Percentiles rank a stretch among this genome's conserved stretches.
Conservation (phyloP, 2,113 vertebrate species). For the Centropus unirufus region DNA sequence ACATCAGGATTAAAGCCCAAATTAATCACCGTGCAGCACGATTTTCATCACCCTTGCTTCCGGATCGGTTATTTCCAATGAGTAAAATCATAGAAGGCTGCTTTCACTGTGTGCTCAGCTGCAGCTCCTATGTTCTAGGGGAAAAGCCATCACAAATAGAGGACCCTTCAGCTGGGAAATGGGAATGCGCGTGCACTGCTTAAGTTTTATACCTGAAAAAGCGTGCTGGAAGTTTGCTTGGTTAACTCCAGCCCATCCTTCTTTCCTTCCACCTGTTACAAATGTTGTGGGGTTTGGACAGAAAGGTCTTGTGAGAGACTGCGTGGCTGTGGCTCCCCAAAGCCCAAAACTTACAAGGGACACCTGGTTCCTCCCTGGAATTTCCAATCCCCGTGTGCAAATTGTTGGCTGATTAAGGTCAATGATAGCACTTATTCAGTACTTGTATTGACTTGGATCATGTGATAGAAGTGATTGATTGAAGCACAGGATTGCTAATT, state of each 20-base stretch:
- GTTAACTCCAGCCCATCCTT: not conserved
- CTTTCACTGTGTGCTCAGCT: not conserved
- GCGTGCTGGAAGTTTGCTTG: not conserved
- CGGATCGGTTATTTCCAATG: not conserved
- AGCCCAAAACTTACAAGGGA: not conserved
- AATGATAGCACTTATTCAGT: constrained; percentile 70
- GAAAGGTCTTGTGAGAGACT: not conserved
- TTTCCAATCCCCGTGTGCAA: constrained; percentile 62
- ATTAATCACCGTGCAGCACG: constrained; percentile 31
- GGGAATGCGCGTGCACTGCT: not conserved
- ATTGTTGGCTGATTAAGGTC: constrained; percentile 74
- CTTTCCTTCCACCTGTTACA: not conserved
- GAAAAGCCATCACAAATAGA: not conserved
- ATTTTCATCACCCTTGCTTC: constrained; percentile 38
- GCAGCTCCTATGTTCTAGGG: not conserved
- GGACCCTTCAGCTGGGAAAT: not conserved
- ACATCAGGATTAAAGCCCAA: constrained; percentile 42
- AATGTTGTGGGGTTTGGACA: not conserved
- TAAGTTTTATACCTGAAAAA: not conserved
- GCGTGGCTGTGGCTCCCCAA: not conserved
- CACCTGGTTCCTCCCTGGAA: constrained; percentile 3
- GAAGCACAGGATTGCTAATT: constrained; percentile 68
- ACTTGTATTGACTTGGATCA: constrained; percentile 72
- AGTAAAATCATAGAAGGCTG: not conserved
- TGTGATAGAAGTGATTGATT: constrained; percentile 75